Evolutionary conservation across 2,888 invertebrate genomes (phyloP).

Genomic region (Stenolophus ochropezus): DNA sequence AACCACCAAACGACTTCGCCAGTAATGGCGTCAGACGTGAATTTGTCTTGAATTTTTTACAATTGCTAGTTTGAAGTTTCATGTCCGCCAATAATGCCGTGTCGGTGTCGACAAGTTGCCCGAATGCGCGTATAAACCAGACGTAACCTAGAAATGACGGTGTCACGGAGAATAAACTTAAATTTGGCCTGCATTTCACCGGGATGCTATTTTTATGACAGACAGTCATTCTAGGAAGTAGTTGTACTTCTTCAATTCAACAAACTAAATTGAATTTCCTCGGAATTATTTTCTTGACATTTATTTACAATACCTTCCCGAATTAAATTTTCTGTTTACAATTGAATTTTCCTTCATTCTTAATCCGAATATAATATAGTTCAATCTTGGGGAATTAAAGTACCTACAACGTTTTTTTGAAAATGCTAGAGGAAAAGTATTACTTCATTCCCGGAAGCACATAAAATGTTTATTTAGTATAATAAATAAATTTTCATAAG

Average conservation of each 20-base stretch:
- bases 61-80: constrained; percentile 10
- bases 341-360: background rate
- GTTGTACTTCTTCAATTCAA: background rate
- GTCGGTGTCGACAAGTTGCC: constrained; percentile 8
- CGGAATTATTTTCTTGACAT: background rate
- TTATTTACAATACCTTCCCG: background rate
- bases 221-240: background rate
- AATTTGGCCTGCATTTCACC: background rate
- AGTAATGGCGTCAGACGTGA: background rate
- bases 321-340: background rate
- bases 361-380: too few relatives aligned
- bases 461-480: too few relatives aligned
- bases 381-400: too few relatives aligned
- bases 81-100: constrained; percentile 5
- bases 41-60: constrained; percentile 22
- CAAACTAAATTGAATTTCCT: background rate
- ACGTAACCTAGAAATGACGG: background rate
- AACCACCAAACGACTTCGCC: constrained; percentile 13
- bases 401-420: too few relatives aligned
- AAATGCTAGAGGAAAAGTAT: too few relatives aligned
- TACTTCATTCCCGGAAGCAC: too few relatives aligned
- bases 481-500: too few relatives aligned
- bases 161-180: background rate
- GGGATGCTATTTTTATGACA: background rate
- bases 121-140: background rate